phyloP scores from a whole-genome alignment of 2,797 vertebrate genomes.

The Sarcophilus harrisii region DNA sequence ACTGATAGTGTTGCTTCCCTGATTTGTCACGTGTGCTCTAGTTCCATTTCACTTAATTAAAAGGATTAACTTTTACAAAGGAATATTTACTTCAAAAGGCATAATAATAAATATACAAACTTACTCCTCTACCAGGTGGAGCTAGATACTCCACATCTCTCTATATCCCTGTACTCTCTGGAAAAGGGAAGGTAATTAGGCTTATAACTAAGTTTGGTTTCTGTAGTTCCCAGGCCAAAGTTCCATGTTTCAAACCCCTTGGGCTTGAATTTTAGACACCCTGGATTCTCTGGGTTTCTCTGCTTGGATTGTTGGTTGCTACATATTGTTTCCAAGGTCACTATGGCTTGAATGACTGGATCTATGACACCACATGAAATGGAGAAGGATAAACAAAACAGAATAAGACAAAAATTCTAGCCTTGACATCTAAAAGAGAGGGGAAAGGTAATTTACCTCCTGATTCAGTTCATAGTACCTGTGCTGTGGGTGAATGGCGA shows the following conservation, averaged over 20 bases:
- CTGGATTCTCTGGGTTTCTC: background rate
- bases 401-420: background rate
- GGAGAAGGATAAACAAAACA: background rate
- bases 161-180: background rate
- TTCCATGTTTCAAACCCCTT: background rate
- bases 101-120: background rate
- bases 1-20: background rate
- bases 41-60: background rate
- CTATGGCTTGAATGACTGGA: background rate
- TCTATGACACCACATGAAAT: background rate
- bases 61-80: background rate
- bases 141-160: no score
- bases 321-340: background rate
- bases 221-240: background rate
- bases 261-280: background rate
- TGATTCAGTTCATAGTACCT: background rate
- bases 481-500: background rate
- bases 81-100: background rate
- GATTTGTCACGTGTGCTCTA: background rate
- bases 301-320: background rate
- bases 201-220: background rate
- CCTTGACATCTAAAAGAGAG: background rate
- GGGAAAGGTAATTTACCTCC: background rate
- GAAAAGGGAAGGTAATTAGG: background rate
- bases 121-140: background rate